Conservation (phyloP, 2,888 invertebrate genomes). For the Dugesia japonica region DNA sequence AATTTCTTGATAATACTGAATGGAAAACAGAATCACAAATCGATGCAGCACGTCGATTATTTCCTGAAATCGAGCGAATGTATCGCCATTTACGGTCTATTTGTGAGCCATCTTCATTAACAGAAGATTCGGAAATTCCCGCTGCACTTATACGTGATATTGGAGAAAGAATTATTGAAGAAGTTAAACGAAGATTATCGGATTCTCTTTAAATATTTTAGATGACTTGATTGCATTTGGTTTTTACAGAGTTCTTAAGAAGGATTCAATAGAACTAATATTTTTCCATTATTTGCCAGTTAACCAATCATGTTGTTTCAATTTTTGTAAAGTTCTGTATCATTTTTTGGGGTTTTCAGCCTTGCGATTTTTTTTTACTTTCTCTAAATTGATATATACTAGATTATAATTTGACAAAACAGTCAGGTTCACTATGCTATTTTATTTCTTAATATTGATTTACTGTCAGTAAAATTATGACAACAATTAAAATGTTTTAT, state of each 20-base stretch:
- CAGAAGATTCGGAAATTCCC: not conserved
- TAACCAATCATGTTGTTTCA: not conserved
- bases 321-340: not conserved
- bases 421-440: not conserved
- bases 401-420: not conserved
- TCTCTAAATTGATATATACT: not conserved
- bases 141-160: not conserved
- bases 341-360: not conserved
- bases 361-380: not conserved
- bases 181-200: slow-evolving; percentile 10
- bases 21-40: slow-evolving; percentile 3
- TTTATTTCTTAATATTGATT: not conserved
- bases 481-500: no score
- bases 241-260: not conserved
- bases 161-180: not conserved
- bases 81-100: not conserved
- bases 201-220: not conserved
- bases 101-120: not conserved
- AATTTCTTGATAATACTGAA: not conserved
- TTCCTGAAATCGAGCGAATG: not conserved
- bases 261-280: no score
- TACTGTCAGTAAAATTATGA: no score
- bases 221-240: not conserved
- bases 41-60: not conserved
- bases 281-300: no score